phyloP scores from a whole-genome alignment of 2,113 vertebrate genomes.

The Benthochromis sp. region DNA sequence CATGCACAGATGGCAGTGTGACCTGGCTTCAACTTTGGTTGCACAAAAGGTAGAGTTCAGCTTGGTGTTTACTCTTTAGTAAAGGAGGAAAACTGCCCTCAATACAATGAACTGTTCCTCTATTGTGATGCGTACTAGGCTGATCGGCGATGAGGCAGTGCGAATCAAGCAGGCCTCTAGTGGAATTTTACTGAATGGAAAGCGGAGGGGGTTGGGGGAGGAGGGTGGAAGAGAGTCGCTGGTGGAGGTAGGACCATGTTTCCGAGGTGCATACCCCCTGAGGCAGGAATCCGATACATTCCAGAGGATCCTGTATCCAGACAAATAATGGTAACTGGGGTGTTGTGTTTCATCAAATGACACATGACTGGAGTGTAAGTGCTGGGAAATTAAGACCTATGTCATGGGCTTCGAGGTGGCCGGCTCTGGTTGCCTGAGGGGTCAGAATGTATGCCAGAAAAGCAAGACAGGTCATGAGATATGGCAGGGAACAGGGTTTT shows the following conservation, averaged over 20 bases:
- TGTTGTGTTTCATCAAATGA: conserved; percentile 64
- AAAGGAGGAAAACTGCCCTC: not conserved
- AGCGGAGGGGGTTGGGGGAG: not conserved
- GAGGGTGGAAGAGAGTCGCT: not conserved
- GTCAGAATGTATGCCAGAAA: conserved; percentile 28
- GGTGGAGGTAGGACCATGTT: conserved; percentile 46
- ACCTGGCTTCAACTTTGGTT: not conserved
- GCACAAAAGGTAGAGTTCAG: not conserved
- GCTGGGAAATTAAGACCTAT: conserved; percentile 61
- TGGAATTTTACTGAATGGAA: conserved; percentile 46
- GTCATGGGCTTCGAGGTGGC: conserved; percentile 44
- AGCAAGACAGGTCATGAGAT: conserved; percentile 49
- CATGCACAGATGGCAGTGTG: not conserved
- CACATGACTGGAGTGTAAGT: conserved; percentile 53
- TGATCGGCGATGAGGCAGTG: conserved; percentile 2
- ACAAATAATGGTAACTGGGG: conserved; percentile 62
- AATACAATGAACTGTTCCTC: not conserved
- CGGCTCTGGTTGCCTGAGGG: conserved; percentile 41
- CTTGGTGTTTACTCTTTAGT: not conserved
- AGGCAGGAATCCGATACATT: conserved; percentile 69
- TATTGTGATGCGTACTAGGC: conserved; percentile 14
- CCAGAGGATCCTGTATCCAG: conserved; percentile 63
- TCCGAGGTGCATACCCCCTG: conserved; percentile 53
- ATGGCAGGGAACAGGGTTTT: conserved; percentile 8
- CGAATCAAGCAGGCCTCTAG: conserved; percentile 31